Evolutionary conservation across 2,113 vertebrate genomes (phyloP).

Genomic region (Pelvicachromis taeniatus): DNA sequence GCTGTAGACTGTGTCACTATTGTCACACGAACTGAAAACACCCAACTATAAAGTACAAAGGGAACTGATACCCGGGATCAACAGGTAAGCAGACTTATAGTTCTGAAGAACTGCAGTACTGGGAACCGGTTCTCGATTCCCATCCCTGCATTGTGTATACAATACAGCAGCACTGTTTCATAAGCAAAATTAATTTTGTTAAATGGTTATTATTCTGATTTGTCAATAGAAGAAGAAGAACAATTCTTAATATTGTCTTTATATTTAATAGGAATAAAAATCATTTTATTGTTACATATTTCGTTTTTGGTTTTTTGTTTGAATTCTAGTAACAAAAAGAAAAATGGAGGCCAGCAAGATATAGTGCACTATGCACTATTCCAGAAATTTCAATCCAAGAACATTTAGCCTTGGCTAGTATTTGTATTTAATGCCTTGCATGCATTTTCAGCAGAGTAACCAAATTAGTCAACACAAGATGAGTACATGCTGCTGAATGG

Average conservation of each 20-base stretch:
- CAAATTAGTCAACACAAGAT: background rate
- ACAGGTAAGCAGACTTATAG: background rate
- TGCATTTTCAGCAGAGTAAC: background rate
- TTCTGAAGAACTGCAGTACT: background rate
- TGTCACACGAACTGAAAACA: background rate
- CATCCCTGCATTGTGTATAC: background rate
- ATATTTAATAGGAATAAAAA: background rate
- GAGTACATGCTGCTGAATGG: background rate
- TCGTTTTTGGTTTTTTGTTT: background rate
- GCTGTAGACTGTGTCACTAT: background rate
- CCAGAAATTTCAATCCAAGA: background rate
- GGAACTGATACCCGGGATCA: background rate
- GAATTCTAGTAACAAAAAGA: background rate
- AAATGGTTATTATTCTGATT: background rate
- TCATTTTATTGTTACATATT: background rate
- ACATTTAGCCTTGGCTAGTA: background rate
- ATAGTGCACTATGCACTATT: background rate
- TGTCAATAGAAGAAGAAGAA: background rate
- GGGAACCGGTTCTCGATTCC: background rate
- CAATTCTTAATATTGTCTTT: background rate
- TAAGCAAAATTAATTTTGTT: background rate
- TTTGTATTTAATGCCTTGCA: background rate
- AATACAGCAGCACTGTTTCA: background rate
- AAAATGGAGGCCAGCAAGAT: background rate
- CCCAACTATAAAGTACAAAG: background rate